Percentiles rank a stretch among this genome's conserved stretches.
Evolutionary conservation across 2,797 vertebrate species (phyloP).

Genomic region (Myotis daubentonii): DNA sequence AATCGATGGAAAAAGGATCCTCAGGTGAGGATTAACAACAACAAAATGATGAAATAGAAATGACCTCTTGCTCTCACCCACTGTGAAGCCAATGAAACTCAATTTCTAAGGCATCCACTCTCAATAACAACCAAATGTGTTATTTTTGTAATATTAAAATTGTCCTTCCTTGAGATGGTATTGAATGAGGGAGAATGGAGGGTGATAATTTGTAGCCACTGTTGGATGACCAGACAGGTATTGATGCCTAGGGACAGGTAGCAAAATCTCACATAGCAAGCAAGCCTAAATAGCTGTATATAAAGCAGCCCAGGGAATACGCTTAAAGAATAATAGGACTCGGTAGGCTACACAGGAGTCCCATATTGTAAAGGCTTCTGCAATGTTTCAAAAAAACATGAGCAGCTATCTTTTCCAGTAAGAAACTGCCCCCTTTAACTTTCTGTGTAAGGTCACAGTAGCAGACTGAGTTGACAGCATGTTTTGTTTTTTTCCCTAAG

Average conservation of each 20-base stretch:
- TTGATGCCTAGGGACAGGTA: neutral
- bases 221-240: neutral
- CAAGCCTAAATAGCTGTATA: neutral
- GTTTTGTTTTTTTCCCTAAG: neutral
- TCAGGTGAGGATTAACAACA: neutral
- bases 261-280: neutral
- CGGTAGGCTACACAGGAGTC: neutral
- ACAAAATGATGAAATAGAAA: neutral
- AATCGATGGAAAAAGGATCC: neutral
- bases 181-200: neutral
- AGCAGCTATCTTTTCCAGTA: neutral
- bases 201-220: neutral
- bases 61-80: neutral
- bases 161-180: neutral
- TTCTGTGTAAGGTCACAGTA: neutral
- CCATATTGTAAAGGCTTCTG: neutral
- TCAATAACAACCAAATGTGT: neutral
- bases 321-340: neutral
- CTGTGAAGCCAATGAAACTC: neutral
- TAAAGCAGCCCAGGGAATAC: neutral
- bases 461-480: neutral
- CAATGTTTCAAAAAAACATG: conserved; percentile 29
- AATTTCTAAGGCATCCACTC: neutral
- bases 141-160: conserved; percentile 26
- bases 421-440: neutral